Evolutionary conservation across 2,888 invertebrate species (phyloP), one percentile per base, ranked within the genome.

Genomic region (Nyleta sp.): DNA sequence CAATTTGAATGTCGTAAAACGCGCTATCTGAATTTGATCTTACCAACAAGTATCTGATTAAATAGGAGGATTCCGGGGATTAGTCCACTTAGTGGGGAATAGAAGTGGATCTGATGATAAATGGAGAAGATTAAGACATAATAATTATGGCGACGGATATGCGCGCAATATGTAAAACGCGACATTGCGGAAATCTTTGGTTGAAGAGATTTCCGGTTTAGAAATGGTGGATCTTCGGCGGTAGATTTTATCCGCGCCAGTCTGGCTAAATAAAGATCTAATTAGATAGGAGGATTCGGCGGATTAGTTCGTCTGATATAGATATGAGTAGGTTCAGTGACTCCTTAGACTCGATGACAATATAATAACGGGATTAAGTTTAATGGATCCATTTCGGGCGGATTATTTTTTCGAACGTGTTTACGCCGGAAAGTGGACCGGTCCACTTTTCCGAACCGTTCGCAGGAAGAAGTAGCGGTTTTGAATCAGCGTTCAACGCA

Each of bases 31-130:
- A 33, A 33, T 67, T 46, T 55, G 55, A 67, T 67, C 53, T 40
- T 42, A 59, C 15, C 33, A 33, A 53, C 31, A 46, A 46, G 17
- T 67, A 67, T 55, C 67, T 67, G 46, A 67, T 67, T 67, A 55
- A 55, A 55, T 46, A 65, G 33, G 20, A 18, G 65, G 53, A 65
- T 65, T 40, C 42, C 17, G 24, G 1, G 48, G 55, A 55, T 55
- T 67, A 67, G 38, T 65, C 33, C 35, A 38, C 8, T 67, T 48
- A 44, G 22, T 44, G 20, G 8, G 17, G 35, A 53, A 33, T 44
- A 24, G 24, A 38, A 67, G 33, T 28, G 44, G 38, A 48, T 44
- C 35, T 28, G 28, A 57, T 68, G 24, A 68, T 18, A 68, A 68
- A 68, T 68, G 46, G n/a, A 11, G 1, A 15, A 68, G 68, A 68